Evolutionary conservation across 1,140 invertebrate species (phyloP).

Genomic region (Drosophila aff.): DNA sequence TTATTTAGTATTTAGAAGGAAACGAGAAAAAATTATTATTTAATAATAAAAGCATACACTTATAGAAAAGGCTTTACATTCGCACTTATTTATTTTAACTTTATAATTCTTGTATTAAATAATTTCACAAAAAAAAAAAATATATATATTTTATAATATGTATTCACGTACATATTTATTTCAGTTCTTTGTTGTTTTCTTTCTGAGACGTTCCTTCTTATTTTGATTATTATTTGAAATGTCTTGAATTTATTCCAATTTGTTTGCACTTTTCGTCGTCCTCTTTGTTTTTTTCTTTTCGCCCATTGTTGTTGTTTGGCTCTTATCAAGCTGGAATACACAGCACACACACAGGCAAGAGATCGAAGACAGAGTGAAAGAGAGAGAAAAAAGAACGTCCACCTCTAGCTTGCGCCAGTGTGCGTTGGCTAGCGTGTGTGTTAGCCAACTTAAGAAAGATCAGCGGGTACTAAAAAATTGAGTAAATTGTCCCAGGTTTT

Average conservation of each 20-base stretch:
- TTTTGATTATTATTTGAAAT: constrained; percentile 26
- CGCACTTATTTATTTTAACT: not conserved
- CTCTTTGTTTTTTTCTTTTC: not conserved
- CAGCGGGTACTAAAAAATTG: constrained; percentile 6
- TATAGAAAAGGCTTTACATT: not conserved
- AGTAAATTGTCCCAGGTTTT: constrained; percentile 7
- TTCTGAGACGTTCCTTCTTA: constrained; percentile 3
- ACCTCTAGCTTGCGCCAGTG: constrained; percentile 5
- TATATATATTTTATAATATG: not conserved
- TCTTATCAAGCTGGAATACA: constrained; percentile 58
- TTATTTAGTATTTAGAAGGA: not conserved
- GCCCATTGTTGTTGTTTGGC: constrained; percentile 30
- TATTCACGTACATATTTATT: not conserved
- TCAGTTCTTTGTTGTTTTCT: not conserved
- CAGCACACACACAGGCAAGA: constrained; percentile 20
- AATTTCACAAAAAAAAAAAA: not conserved
- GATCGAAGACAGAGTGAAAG: constrained; percentile 14
- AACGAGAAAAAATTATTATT: too few species aligned
- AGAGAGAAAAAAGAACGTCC: constrained; percentile 11
- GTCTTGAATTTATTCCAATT: constrained; percentile 42
- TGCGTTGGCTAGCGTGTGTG: constrained; percentile 23
- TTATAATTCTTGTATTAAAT: not conserved
- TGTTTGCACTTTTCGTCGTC: constrained; percentile 13
- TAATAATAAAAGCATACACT: not conserved
- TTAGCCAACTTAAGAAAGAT: constrained; percentile 27